Evolutionary conservation across 1,140 invertebrate genomes (phyloP), one percentile per base, ranked within the genome.

Genomic region (Hypothenemus hampei): DNA sequence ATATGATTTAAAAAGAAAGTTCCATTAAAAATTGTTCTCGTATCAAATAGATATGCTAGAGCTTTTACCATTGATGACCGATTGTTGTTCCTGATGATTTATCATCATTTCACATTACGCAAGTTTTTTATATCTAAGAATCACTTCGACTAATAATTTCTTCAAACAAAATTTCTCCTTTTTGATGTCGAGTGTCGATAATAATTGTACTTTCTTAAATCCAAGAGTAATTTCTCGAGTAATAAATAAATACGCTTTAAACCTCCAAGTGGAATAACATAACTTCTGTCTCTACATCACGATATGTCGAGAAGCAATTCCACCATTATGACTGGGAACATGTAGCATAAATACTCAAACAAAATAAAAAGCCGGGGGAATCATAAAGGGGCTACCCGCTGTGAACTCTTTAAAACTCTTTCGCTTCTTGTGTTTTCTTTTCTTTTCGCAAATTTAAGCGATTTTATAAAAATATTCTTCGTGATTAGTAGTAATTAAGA

Each of bases 331-430:
- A 26, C 19, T 26, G 7, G 5, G 26, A 21, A 26, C 41, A 44
- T 10, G 16, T 23, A 44, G 21, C 11, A 44, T 44, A 44, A 44
- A 44, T 44, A 44, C 16, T n/a, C n/a, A n/a, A 7, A 39, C 37
- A 13, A 39, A 15, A 13, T 6, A 39, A 39, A 29, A 39, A 39
- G 13, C 6, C 37, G 37, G 8, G 13, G 21, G n/a, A n/a, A 44
- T 44, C 41, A 44, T 44, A 44, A 44, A 44, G 41, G n/a, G 41
- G 15, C 23, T 44, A 15, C 41, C 41, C 41, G 41, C 41, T 10
- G 41, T 16, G 41, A 6, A 21, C 13, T 11, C n/a, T 15, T 6
- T 7, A 11, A 21, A 23, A 15, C 11, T 44, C 11, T 44, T 44
- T 44, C 11, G 41, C 41, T 44, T 26, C 41, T 31, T 19, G 31